These are phyloP conservation scores for Cepaea nemoralis DNA, from an alignment of 1,140 invertebrate genomes.

Conservation along the genomic window DNA sequence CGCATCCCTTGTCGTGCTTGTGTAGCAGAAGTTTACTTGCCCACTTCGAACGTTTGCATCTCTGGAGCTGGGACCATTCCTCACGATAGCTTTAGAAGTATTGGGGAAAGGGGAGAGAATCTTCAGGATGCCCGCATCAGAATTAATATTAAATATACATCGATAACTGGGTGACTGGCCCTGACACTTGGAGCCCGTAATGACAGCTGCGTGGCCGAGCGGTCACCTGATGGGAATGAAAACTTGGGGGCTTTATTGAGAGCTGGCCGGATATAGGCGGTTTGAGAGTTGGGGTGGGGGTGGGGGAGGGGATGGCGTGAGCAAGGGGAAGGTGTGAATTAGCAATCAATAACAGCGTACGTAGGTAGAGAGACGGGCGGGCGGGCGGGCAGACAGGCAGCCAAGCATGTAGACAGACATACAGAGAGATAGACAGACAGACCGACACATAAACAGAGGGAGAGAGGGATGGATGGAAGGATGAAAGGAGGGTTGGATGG, in stretches of 20 bases:
- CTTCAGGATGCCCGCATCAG: neutral
- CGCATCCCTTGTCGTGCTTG: too few species aligned
- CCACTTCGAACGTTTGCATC: neutral
- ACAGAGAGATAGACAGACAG: too few species aligned
- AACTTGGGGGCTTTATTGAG: neutral
- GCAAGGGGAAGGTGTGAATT: too few species aligned
- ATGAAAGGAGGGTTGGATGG: neutral
- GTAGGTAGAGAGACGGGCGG: too few species aligned
- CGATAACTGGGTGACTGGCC: conserved; percentile 36
- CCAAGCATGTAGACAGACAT: too few species aligned
- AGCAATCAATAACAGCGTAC: too few species aligned
- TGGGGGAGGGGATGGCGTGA: too few species aligned
- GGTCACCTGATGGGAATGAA: neutral
- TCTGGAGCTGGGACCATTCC: neutral
- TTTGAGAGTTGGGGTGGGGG: too few species aligned
- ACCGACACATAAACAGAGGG: too few species aligned
- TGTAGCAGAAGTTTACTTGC: neutral
- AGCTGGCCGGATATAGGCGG: too few species aligned
- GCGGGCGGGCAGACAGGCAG: too few species aligned
- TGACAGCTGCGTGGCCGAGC: neutral
- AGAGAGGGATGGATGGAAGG: neutral
- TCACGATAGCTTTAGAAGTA: neutral
- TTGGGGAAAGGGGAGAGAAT: too few species aligned
- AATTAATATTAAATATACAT: conserved; percentile 46
- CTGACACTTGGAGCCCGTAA: neutral